These are phyloP conservation scores for Spongia lamella DNA, from an alignment of 37 sponge, comb jelly and placozoan species.

Conservation along the genomic window DNA sequence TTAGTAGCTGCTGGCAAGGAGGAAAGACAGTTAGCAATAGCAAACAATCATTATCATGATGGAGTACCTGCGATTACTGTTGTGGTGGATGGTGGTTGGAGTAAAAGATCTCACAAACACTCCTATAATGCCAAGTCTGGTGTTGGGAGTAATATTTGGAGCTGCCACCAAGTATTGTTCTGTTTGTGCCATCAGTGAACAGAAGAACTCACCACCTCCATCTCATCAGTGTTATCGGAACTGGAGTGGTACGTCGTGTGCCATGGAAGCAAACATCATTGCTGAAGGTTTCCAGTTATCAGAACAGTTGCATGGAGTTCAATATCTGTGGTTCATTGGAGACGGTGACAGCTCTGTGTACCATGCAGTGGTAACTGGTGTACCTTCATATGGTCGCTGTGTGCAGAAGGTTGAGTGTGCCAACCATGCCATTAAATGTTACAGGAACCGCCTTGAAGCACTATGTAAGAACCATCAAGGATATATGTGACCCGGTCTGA, in stretches of 20 bases:
- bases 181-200: constrained; percentile 15
- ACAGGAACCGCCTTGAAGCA: constrained; percentile 18
- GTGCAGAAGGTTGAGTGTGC: constrained; percentile 33
- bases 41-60: constrained; percentile 3
- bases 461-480: constrained; percentile 28
- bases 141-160: constrained; percentile 22
- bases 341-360: constrained; percentile 19
- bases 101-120: constrained; percentile 11
- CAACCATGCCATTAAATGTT: constrained; percentile 31
- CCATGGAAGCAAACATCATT: constrained; percentile 38
- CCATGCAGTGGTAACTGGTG: neutral
- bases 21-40: constrained; percentile 17
- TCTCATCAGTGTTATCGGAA: constrained; percentile 26
- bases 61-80: constrained; percentile 43
- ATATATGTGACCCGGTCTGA: too few species aligned
- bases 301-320: constrained; percentile 12
- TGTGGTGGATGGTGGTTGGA: constrained; percentile 43
- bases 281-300: constrained; percentile 22
- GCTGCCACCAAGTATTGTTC: constrained; percentile 37
- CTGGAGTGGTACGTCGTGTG: constrained; percentile 29
- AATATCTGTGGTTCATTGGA: neutral
- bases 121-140: constrained; percentile 19
- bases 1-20: neutral
- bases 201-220: neutral
- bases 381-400: neutral